Evolutionary conservation across 2,888 invertebrate species (phyloP).

Genomic region (Tetropium fuscum): DNA sequence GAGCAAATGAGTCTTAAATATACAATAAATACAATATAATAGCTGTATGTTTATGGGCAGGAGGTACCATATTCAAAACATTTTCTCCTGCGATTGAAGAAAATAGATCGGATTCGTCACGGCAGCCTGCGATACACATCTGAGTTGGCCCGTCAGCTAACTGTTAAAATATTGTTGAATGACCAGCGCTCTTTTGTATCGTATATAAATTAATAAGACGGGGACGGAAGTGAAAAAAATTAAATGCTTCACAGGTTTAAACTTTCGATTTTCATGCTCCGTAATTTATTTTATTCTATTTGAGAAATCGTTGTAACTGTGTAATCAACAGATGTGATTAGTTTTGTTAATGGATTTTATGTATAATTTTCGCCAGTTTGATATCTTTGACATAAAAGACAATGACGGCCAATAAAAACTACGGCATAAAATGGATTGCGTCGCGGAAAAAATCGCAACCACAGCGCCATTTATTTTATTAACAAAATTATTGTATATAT

Average conservation of each 20-base stretch:
- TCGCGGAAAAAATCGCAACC: conserved; percentile 5
- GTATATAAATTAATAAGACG: conserved; percentile 34
- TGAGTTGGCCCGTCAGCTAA: conserved; percentile 26
- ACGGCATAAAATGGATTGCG: conserved; percentile 14
- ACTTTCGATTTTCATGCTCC: conserved; percentile 56
- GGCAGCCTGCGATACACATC: conserved; percentile 32
- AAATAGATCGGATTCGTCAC: conserved; percentile 26
- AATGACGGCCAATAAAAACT: background rate
- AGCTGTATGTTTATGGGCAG: too few relatives aligned
- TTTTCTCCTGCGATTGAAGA: background rate
- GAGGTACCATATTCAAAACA: conserved; percentile 1
- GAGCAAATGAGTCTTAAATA: too few relatives aligned
- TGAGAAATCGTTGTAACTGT: conserved; percentile 49
- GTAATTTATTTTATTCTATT: conserved; percentile 49
- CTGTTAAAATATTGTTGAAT: conserved; percentile 24
- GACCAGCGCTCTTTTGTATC: conserved; percentile 30
- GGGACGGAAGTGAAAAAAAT: conserved; percentile 47
- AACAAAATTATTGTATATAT: background rate
- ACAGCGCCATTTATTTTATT: conserved; percentile 1
- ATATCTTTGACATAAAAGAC: conserved; percentile 1
- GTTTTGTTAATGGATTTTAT: conserved; percentile 46
- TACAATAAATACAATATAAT: too few relatives aligned
- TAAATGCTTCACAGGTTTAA: conserved; percentile 51
- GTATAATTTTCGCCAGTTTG: conserved; percentile 4
- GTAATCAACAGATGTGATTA: conserved; percentile 42